Conservation (phyloP, 2,113 vertebrate genomes). For the Corapipo altera region DNA sequence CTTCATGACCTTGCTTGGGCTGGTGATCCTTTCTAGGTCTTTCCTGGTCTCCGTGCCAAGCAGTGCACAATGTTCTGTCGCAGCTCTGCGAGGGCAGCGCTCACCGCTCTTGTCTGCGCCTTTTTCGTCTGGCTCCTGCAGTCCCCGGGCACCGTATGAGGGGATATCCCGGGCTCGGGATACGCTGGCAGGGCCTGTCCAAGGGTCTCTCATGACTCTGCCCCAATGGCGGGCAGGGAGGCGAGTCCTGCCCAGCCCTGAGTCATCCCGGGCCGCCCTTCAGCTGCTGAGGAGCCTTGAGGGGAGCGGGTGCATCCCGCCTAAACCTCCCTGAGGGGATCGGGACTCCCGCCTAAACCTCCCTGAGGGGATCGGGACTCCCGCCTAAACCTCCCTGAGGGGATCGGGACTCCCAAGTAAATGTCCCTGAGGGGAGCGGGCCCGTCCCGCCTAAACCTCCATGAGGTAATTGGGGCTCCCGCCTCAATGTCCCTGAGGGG, state of each 20-base stretch:
- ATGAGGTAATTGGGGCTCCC: no score
- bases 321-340: background rate
- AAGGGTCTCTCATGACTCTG: rapidly evolving
- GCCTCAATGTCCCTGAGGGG: background rate
- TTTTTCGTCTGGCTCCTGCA: background rate
- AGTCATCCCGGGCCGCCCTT: no score
- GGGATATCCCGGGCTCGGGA: background rate
- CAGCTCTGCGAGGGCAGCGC: background rate
- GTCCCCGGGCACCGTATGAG: rapidly evolving
- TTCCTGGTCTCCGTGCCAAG: background rate
- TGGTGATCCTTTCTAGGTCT: background rate
- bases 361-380: background rate
- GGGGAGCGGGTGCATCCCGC: background rate
- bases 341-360: background rate
- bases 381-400: background rate
- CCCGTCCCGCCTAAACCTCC: no score
- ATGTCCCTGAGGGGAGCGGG: background rate
- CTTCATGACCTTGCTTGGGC: background rate
- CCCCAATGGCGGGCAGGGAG: background rate
- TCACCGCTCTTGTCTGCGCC: background rate
- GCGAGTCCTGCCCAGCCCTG: background rate
- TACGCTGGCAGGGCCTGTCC: background rate
- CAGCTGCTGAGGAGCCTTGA: background rate
- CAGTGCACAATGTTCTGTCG: background rate
- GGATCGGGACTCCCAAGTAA: background rate